Evolutionary conservation across 2,797 vertebrate species (phyloP), one percentile per base, ranked within the genome.

Genomic region (Rhynchotus rufescens): DNA sequence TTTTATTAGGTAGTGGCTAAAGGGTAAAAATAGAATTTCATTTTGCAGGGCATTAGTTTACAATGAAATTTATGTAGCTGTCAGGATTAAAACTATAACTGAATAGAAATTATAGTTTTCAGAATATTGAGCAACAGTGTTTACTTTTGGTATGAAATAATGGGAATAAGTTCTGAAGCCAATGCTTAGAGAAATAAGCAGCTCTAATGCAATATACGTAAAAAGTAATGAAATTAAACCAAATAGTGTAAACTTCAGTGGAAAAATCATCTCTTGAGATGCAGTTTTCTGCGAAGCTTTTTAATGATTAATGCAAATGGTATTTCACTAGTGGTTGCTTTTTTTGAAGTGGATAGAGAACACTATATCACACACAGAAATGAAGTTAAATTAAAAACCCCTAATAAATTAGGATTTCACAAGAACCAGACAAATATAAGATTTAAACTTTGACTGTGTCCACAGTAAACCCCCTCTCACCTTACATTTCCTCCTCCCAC

Each of bases 271-370:
- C 95, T 94, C 80, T 71, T 40, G 75, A 93, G 86, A 90, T 30
- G 28, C 25, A 85, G 40, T 88, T 74, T 93, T 61, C 52, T 85
- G 45, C 75, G 82, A 62, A 82, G 36, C 21, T 82, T 60, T 47
- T 95, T 52, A 92, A 93, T 91, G 75, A 90, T 96, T 95, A 85
- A 96, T 92, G 54, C 47, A 80, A 86, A 69, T 90, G 62, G n/a
- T 87, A 92, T 96, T 96, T 94, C 88, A 91, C 32, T 94, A 47
- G 73, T 88, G 79, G 86, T 69, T 94, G 62, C 92, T 94, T 94
- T 96, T 54, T 93, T 61, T 17, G 16, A 96, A 97, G 42, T 96
- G 84, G 94, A 93, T 95, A 95, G 96, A 96, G 95, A 95, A 95
- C 91, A 96, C 69, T 94, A 76, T 90, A 89, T 90, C 78, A 86